Percentiles rank a stretch among this genome's conserved stretches.
Conservation (phyloP, 2,888 invertebrate species). For the Rambutsinella grinnellia region DNA sequence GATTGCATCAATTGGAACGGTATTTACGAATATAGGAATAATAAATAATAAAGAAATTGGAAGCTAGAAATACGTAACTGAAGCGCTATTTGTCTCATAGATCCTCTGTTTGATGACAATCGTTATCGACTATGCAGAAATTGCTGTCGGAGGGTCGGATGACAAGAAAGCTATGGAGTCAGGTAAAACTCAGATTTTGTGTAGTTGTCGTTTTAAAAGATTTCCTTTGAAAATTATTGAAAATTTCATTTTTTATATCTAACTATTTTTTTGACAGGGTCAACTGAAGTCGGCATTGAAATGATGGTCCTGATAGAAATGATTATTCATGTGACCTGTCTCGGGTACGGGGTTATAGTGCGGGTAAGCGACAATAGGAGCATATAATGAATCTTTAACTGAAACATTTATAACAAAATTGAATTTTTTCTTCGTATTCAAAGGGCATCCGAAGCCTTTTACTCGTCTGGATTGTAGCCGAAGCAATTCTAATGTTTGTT, state of each 20-base stretch:
- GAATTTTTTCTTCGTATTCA: too few species aligned
- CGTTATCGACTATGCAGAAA: constrained; percentile 42
- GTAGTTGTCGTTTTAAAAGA: not conserved
- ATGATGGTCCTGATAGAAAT: constrained; percentile 44
- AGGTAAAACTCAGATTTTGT: not conserved
- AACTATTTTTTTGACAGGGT: constrained; percentile 22
- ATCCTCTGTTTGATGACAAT: constrained; percentile 15
- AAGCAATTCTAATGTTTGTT: constrained; percentile 24
- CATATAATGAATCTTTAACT: not conserved
- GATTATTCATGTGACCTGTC: constrained; percentile 20
- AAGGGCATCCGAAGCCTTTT: constrained; percentile 48
- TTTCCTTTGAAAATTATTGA: not conserved
- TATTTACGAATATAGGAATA: constrained; percentile 10
- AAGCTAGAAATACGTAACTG: not conserved
- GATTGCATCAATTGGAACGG: constrained; percentile 36
- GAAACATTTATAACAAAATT: not conserved
- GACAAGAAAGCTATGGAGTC: constrained; percentile 18
- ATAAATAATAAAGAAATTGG: not conserved
- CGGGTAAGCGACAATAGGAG: constrained; percentile 22
- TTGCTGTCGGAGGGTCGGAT: constrained; percentile 23
- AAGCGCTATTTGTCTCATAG: not conserved
- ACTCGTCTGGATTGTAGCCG: constrained; percentile 44
- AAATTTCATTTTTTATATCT: too few species aligned
- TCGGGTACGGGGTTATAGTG: constrained; percentile 55
- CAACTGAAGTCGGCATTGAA: constrained; percentile 25